Percentiles rank a stretch among this genome's conserved stretches.
Conservation (phyloP, 2,888 invertebrate genomes). For the Euspilapteryx auroguttella region DNA sequence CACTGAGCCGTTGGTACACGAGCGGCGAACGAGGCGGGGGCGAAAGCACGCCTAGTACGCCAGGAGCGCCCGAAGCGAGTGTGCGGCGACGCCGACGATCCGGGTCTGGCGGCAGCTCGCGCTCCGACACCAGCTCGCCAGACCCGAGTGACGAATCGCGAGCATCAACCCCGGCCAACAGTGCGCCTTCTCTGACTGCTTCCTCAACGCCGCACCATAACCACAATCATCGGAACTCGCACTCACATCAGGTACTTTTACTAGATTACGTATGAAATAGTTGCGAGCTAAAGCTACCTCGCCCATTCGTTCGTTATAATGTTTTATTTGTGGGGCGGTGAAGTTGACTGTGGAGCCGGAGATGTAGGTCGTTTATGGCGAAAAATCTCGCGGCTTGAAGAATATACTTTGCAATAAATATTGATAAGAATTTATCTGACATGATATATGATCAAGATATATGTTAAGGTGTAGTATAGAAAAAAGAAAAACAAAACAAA, state of each 20-base stretch:
- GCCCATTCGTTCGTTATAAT: too few relatives aligned
- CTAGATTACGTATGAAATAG: too few relatives aligned
- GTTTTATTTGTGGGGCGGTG: too few relatives aligned
- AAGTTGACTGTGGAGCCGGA: too few relatives aligned
- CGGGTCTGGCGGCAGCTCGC: conserved; percentile 50
- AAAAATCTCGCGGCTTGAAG: too few relatives aligned
- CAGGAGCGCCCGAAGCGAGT: conserved; percentile 37
- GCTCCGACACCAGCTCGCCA: conserved; percentile 60
- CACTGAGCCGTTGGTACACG: conserved; percentile 51
- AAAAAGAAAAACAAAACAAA: too few relatives aligned
- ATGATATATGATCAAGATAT: too few relatives aligned
- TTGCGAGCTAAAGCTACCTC: too few relatives aligned
- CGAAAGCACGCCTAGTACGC: conserved; percentile 43
- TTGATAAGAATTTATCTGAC: too few relatives aligned
- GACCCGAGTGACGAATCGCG: conserved; percentile 61
- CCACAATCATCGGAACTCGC: conserved; percentile 1
- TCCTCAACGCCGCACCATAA: conserved; percentile 19
- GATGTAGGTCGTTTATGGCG: too few relatives aligned
- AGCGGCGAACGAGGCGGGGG: conserved; percentile 24
- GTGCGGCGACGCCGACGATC: conserved; percentile 51
- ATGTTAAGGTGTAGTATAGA: too few relatives aligned
- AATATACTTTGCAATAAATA: too few relatives aligned
- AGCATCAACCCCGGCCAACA: conserved; percentile 60
- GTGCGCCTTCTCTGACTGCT: conserved; percentile 27
- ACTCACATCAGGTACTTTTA: conserved; percentile 1